phyloP scores from a whole-genome alignment of 2,888 invertebrate species.

The Azorinus chamasolen region DNA sequence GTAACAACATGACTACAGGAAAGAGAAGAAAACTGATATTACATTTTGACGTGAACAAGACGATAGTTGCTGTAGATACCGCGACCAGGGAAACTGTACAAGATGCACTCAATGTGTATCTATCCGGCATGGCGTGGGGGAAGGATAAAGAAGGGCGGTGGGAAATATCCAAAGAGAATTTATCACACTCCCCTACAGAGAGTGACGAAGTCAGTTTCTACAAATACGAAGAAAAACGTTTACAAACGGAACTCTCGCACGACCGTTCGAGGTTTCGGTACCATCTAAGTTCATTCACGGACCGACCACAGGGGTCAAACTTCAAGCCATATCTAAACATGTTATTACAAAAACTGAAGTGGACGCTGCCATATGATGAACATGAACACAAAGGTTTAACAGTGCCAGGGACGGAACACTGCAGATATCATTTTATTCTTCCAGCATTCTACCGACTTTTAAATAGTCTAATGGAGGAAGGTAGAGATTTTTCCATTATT shows the following conservation, averaged over 20 bases:
- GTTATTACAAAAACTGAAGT: conserved; percentile 39
- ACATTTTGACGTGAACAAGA: conserved; percentile 65
- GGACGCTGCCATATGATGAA: conserved; percentile 55
- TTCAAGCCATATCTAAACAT: conserved; percentile 57
- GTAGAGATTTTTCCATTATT: conserved; percentile 48
- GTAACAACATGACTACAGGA: conserved; percentile 23
- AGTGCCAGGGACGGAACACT: conserved; percentile 44
- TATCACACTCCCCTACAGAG: conserved; percentile 25
- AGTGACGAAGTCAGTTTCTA: conserved; percentile 53
- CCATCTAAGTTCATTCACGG: conserved; percentile 56
- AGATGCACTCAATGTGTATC: conserved; percentile 51
- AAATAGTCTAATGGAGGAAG: conserved; percentile 19
- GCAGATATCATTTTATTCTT: conserved; percentile 53
- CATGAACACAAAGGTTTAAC: conserved; percentile 42
- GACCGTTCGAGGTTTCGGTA: conserved; percentile 42
- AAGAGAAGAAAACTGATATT: conserved; percentile 50
- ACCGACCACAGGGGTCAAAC: conserved; percentile 53
- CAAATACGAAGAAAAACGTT: conserved; percentile 54
- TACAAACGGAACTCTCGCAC: conserved; percentile 24
- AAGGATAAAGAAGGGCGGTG: conserved; percentile 53
- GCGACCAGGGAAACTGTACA: conserved; percentile 60
- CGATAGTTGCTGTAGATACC: conserved; percentile 60
- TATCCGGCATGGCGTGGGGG: conserved; percentile 60
- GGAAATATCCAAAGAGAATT: conserved; percentile 30
- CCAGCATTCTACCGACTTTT: conserved; percentile 57